A percentile compares a stretch with the other conserved stretches of the same genome.
phyloP scores from a whole-genome alignment of 1,140 invertebrate genomes.

The Antheraea mylitta region DNA sequence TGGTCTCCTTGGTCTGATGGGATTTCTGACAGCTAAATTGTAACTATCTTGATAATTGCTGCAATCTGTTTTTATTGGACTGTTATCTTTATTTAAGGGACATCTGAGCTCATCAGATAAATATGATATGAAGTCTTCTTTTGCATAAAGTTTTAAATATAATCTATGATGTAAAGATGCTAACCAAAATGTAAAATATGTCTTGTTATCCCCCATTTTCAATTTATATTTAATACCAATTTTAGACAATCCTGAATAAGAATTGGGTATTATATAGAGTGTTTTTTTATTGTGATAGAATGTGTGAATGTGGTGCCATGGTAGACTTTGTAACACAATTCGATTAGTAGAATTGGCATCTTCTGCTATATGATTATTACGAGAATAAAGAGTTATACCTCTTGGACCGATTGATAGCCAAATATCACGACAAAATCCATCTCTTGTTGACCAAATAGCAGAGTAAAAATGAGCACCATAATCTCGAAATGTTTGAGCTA shows the following conservation, averaged over 20 bases:
- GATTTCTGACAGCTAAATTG: slow-evolving; percentile 74
- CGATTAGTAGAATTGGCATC: slow-evolving; percentile 51
- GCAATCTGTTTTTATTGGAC: slow-evolving; percentile 55
- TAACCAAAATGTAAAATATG: slow-evolving; percentile 86
- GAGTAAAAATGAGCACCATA: slow-evolving; percentile 88
- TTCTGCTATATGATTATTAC: slow-evolving; percentile 61
- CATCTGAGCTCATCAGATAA: slow-evolving; percentile 82
- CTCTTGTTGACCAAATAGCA: slow-evolving; percentile 80
- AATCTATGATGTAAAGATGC: slow-evolving; percentile 88
- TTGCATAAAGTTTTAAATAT: slow-evolving; percentile 85
- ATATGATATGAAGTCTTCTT: slow-evolving; percentile 84
- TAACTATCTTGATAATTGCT: slow-evolving; percentile 78
- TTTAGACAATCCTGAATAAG: slow-evolving; percentile 78
- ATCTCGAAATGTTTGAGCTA: slow-evolving; percentile 83
- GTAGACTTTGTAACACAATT: slow-evolving; percentile 71
- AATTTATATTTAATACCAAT: slow-evolving; percentile 86
- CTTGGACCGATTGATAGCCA: slow-evolving; percentile 81
- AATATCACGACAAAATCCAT: slow-evolving; percentile 78
- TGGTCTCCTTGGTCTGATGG: slow-evolving; percentile 51
- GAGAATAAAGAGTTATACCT: slow-evolving; percentile 79
- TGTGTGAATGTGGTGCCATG: slow-evolving; percentile 87
- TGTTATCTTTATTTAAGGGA: slow-evolving; percentile 52
- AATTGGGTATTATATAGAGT: slow-evolving; percentile 82
- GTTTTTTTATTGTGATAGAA: slow-evolving; percentile 87
- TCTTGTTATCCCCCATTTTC: slow-evolving; percentile 87